Evolutionary conservation across 92 coral and sea anemone genomes (phyloP).

Genomic region (Porites evermanni): DNA sequence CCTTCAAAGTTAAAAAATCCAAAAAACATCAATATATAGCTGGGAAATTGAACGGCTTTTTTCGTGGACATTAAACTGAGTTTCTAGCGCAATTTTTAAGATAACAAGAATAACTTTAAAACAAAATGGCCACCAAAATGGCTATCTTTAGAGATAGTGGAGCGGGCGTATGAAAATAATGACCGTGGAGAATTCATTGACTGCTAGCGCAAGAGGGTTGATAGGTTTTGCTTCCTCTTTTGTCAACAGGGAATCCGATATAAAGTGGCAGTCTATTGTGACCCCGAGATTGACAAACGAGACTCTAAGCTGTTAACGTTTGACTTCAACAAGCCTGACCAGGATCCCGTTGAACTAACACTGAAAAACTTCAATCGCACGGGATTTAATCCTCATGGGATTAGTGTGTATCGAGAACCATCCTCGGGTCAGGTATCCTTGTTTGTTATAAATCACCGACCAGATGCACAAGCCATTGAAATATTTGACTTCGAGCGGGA

Average conservation of each 20-base stretch:
- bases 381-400: conserved; percentile 89
- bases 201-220: too few species aligned
- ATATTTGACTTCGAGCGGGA: conserved; percentile 84
- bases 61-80: too few species aligned
- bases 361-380: conserved; percentile 75
- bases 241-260: conserved; percentile 68
- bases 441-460: conserved; percentile 85
- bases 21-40: too few species aligned
- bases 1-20: too few species aligned
- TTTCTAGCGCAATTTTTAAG: too few species aligned
- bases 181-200: too few species aligned
- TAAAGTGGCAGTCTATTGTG: conserved; percentile 41
- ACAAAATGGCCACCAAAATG: too few species aligned
- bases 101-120: too few species aligned
- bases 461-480: conserved; percentile 79
- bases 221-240: not conserved
- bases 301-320: conserved; percentile 70
- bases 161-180: too few species aligned
- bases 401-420: conserved; percentile 79
- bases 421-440: conserved; percentile 63
- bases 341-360: conserved; percentile 61
- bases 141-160: too few species aligned
- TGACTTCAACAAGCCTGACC: conserved; percentile 70
- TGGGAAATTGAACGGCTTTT: too few species aligned
- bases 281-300: conserved; percentile 70